Evolutionary conservation across 2,797 vertebrate species (phyloP).

Genomic region (Galago senegalensis): DNA sequence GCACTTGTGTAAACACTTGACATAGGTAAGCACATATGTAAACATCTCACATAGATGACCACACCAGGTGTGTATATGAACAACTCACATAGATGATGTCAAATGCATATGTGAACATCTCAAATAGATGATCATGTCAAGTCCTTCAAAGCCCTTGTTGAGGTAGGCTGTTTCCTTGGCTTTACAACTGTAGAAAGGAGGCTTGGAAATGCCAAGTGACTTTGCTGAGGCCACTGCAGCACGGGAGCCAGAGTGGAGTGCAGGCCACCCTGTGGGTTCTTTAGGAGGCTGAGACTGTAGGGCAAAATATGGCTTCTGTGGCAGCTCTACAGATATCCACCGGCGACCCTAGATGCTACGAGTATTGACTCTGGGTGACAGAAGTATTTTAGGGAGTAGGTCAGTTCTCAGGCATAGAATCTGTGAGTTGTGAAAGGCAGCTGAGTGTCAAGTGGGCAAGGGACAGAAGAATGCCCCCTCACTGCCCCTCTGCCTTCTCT

Average conservation of each 20-base stretch:
- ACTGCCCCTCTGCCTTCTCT: background rate
- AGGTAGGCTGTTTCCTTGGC: background rate
- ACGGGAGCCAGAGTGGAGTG: background rate
- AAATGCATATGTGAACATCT: background rate
- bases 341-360: rapidly evolving
- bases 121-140: background rate
- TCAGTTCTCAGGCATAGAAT: rapidly evolving
- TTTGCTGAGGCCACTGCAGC: background rate
- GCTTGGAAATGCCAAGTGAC: background rate
- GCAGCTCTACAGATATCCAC: background rate
- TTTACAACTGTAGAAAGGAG: background rate
- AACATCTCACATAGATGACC: background rate
- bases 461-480: background rate
- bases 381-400: background rate
- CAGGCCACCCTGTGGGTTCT: background rate
- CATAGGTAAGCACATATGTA: background rate
- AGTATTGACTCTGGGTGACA: background rate
- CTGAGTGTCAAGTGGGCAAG: background rate
- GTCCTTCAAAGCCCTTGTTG: background rate
- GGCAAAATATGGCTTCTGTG: background rate
- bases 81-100: too few relatives aligned
- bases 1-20: too few relatives aligned
- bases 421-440: background rate
- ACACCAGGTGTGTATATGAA: too few relatives aligned
- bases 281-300: background rate